Evolutionary conservation across 2,113 vertebrate genomes (phyloP), one percentile per base, ranked within the genome.

Genomic region (Loxodonta africana): DNA sequence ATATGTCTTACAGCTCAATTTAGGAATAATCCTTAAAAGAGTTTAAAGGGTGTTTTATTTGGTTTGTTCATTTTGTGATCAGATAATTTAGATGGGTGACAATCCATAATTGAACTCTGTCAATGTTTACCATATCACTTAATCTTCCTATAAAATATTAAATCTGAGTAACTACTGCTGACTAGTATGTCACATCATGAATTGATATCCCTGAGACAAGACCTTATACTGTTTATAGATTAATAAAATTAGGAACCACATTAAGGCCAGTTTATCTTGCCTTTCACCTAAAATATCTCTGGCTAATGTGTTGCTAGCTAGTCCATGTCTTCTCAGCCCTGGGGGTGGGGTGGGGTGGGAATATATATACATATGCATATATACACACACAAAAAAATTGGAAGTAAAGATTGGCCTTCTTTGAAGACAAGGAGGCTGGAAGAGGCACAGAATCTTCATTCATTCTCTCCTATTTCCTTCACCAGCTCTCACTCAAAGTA

Each of bases 221-320:
- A 63, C 18, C 12, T 51, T 37, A 67, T 15, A 15, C 3, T 90
- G 4, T 53, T 90, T 84, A 73, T 14, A 92, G 41, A 77, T 18
- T 71, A 81, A 81, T 48, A 90, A 44, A 83, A 96, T 81, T 91
- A 91, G 53, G 1, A 90, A 71, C 30, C 30, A 91, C 33, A 53
- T 53, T 63, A 78, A 67, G 44, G 20, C 76, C 26, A 92, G 3
- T 3, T 87, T 80, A 21, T 69, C 69, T 83, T 88, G 37, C 11
- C 1, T 83, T 90, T 33, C 48, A 71, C 53, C 18, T 60, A 95
- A 85, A 84, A 60, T 28, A 69, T 33, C 37, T 82, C 63, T 90
- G 60, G 30, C 10, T 20, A 81, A 65, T 67, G 3, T 65, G 17
- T 41, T 71, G 1, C 14, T 83, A 48, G 4, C 26, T 87, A 51